Percentiles rank a stretch among this genome's conserved stretches.
Conservation (phyloP, 2,797 vertebrate genomes). For the Crocidura indochinensis region DNA sequence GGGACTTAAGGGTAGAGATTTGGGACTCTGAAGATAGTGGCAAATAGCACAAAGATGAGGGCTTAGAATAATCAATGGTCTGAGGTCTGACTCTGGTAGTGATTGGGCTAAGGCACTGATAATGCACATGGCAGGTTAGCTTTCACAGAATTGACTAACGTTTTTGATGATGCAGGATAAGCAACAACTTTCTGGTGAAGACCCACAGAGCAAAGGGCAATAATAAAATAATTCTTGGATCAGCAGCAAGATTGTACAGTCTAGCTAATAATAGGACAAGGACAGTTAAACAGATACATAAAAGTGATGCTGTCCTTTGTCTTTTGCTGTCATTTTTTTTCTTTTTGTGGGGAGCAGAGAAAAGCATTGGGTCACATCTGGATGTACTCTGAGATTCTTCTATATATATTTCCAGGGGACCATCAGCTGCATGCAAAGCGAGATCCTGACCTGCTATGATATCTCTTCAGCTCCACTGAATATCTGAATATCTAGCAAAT, state of each 20-base stretch:
- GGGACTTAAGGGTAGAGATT: not conserved
- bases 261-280: not conserved
- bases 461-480: no score
- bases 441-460: no score
- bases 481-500: no score
- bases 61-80: not conserved
- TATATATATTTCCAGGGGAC: no score
- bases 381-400: no score
- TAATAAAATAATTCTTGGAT: conserved; percentile 9
- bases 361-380: no score
- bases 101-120: not conserved
- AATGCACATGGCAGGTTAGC: not conserved
- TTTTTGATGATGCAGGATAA: not conserved
- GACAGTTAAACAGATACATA: not conserved
- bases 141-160: not conserved
- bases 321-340: no score
- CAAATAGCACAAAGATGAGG: not conserved
- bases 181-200: not conserved
- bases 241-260: not conserved
- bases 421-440: no score
- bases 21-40: fast-evolving
- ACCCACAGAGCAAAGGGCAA: not conserved
- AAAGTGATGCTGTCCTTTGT: not conserved
- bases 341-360: no score
- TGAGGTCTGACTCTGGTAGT: not conserved